Evolutionary conservation across 1,140 invertebrate species (phyloP).

Genomic region (Venustaconcha ellipsiformis): DNA sequence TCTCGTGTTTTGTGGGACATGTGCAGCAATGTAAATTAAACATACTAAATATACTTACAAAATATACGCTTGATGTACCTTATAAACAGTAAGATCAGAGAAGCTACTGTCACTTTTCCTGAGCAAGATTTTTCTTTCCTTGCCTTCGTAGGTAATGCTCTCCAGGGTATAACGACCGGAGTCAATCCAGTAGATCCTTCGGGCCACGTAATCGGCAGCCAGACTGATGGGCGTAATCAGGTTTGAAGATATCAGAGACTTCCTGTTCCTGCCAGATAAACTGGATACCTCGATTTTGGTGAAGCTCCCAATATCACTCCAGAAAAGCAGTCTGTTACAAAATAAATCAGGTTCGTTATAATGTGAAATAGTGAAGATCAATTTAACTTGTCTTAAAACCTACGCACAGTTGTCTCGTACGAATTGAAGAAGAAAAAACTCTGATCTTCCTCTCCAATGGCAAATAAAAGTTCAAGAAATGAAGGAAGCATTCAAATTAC

Average conservation of each 20-base stretch:
- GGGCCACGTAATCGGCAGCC: not conserved
- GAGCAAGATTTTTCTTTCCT: not conserved
- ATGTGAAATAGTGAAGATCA: too few species aligned
- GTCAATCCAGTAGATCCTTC: constrained; percentile 4
- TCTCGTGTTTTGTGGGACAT: too few species aligned
- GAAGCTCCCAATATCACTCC: constrained; percentile 9
- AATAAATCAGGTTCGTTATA: not conserved
- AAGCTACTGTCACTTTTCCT: constrained; percentile 1
- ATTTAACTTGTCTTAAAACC: too few species aligned
- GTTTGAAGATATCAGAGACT: constrained; percentile 9
- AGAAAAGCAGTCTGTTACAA: constrained; percentile 16
- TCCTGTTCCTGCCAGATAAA: not conserved
- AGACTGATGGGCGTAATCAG: not conserved
- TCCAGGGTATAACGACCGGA: constrained; percentile 8
- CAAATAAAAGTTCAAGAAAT: too few species aligned
- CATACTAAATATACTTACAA: not conserved
- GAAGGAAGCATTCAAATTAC: too few species aligned
- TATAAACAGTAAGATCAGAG: constrained; percentile 9
- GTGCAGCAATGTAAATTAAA: not conserved
- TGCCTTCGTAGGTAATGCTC: constrained; percentile 7
- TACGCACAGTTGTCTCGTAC: too few species aligned
- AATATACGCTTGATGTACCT: not conserved
- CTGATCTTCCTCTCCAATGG: too few species aligned
- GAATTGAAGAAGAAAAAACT: too few species aligned
- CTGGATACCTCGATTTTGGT: constrained; percentile 16